Evolutionary conservation across 2,888 invertebrate genomes (phyloP).

Genomic region (Leptarthrus brevirostris): DNA sequence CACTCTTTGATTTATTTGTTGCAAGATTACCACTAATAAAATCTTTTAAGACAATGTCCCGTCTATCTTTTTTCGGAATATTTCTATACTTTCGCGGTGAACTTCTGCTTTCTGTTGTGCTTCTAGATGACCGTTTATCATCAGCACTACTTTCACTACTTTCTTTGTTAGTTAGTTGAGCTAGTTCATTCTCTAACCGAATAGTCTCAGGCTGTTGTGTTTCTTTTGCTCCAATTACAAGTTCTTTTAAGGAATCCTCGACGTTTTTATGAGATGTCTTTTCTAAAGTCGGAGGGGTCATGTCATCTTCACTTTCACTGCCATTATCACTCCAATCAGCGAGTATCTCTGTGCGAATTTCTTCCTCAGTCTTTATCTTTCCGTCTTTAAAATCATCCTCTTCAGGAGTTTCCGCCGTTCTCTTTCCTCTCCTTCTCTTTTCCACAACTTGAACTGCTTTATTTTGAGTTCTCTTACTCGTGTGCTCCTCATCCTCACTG

Average conservation of each 20-base stretch:
- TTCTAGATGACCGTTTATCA: background rate
- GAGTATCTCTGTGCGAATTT: conserved; percentile 76
- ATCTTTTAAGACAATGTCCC: conserved; percentile 61
- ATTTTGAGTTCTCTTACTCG: conserved; percentile 55
- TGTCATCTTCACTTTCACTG: conserved; percentile 61
- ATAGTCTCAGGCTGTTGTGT: conserved; percentile 8
- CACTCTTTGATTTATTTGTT: background rate
- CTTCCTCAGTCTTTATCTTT: conserved; percentile 58
- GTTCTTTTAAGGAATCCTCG: background rate
- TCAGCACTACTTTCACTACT: conserved; percentile 23
- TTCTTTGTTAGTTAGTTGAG: conserved; percentile 21
- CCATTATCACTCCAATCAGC: conserved; percentile 83
- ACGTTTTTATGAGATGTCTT: conserved; percentile 19
- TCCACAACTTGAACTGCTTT: conserved; percentile 51
- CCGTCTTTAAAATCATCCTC: background rate
- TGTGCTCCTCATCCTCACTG: conserved; percentile 59
- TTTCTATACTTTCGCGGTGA: conserved; percentile 60
- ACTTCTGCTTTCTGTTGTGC: background rate
- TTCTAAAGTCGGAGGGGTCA: conserved; percentile 30
- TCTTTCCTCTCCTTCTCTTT: conserved; percentile 63
- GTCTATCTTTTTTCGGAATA: conserved; percentile 66
- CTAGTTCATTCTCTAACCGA: conserved; percentile 6
- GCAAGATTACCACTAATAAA: conserved; percentile 55
- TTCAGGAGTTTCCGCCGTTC: background rate
- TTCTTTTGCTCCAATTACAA: background rate